Percentiles rank a stretch among this genome's conserved stretches.
Conservation (phyloP, 2,113 vertebrate species). For the Eclectus roratus region DNA sequence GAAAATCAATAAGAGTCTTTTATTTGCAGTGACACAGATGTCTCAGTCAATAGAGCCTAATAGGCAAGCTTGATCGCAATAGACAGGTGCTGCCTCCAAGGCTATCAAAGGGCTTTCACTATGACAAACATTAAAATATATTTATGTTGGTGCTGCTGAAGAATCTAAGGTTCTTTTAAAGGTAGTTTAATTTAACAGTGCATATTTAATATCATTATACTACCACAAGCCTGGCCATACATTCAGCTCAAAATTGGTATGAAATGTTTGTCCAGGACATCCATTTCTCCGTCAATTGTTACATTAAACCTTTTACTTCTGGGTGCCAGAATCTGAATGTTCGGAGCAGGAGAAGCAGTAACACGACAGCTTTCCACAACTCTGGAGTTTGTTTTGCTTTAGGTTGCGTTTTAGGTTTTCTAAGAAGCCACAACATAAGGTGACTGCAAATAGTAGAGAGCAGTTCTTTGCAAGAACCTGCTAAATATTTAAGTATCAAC, state of each 20-base stretch:
- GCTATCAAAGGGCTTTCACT: conserved; percentile 71
- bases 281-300: background rate
- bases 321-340: background rate
- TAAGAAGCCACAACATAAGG: background rate
- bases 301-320: background rate
- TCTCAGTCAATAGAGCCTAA: conserved; percentile 99
- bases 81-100: conserved; percentile 82
- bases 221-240: background rate
- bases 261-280: background rate
- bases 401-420: background rate
- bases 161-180: conserved; percentile 36
- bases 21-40: conserved; percentile 99
- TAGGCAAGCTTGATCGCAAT: conserved; percentile 88
- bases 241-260: conserved; percentile 29
- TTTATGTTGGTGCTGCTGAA: conserved; percentile 60
- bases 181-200: conserved; percentile 36
- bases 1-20: conserved; percentile 98
- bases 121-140: conserved; percentile 71
- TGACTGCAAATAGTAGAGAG: background rate
- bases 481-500: background rate
- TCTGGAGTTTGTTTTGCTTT: accelerated
- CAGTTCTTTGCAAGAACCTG: background rate
- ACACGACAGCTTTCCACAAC: background rate
- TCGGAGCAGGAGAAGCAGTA: background rate
- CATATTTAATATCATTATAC: conserved; percentile 54